Evolutionary conservation across 2,113 vertebrate species (phyloP), one percentile per base, ranked within the genome.

Genomic region (Hippolais icterina): DNA sequence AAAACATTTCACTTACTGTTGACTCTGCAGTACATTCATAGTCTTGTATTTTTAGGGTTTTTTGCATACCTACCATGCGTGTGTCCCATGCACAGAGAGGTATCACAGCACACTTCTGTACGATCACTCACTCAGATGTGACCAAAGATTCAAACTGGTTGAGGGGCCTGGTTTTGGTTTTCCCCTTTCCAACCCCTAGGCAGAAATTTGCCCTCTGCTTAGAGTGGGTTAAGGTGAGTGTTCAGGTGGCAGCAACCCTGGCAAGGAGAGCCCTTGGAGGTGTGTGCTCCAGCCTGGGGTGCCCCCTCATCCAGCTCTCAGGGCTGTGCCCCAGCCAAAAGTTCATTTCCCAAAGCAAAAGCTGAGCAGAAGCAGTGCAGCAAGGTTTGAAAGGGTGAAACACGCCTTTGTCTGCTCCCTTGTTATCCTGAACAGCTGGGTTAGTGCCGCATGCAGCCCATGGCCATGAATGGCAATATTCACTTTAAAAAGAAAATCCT

Each of bases 1-100:
- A 94, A 88, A 95, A 69, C 66, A 75, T 91, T 96, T 94, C 53
- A 77, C 85, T 95, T 68, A 85, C 66, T 86, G 66, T 90, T 91
- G 75, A 79, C 47, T 57, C 72, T 87, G 60, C 57, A 77, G 75
- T 80, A 50, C 54, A 56, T 92, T 89, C 89, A 77, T 39, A 96
- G 79, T 59, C 86, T 79, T 23, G 35, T 89, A 70, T 89, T 92
- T 95, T 83, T 56, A 77, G 63, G 70, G 57, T 20, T 42, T 79
- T 61, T 24, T 31, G 47, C 0, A 0, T 53, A 56, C 53, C 64
- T 77, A 44, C 63, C 39, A 0, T 9, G 41, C 15, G 10, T 8
- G 3, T 8, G 17, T 56, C 69, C 87, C 41, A 3, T 8, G 33
- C 59, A 19, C 60, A n/a, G 35, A 41, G 79, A 65, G 68, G 35